Base-by-base conservation (phyloP, 2,888 invertebrate genomes). In the Tachina grossa region DNA sequence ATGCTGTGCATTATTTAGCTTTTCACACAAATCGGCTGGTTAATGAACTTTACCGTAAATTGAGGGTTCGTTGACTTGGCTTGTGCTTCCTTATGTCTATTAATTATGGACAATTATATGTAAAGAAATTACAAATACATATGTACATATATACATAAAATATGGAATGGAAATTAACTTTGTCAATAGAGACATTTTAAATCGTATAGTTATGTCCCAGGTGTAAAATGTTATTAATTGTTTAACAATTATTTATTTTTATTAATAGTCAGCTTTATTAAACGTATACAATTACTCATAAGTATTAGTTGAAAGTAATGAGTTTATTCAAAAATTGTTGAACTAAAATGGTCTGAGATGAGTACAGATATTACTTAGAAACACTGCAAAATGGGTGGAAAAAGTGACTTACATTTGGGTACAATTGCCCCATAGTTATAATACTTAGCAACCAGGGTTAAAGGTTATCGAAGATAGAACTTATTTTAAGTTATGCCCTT, bases 11-110 rank as follows among this genome's bases (percentile, higher is more conserved):
- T 49, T 49, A n/a, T 16, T n/a, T 49, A 8, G 13, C 22, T 22
- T 55, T 22, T 31, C 14, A 55, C 19, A 43, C 43, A 69, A 53
- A 19, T 55, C 55, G 4, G 10, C 13, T 55, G 72, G 47, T 57
- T 57, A 72, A 57, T 72, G 72, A 72, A 72, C 72, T 47, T 57
- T 45, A 72, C 22, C 22, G 47, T 57, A 31, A 31, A 1, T 9
- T 59, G 31, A 31, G 31, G 22, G 16, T 55, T 19, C 11, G 13
- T 55, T 16, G 57, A 22, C 22, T 47, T 1, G n/a, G 16, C 2
- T 9, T 14, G 16, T 65, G 45, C 11, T 16, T 63, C 43, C 16
- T 16, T 63, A 16, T 45, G 14, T 43, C 69, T n/a, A 43, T 55
- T 55, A 41, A 59, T 59, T 47, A 72, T 72, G 31, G 10, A 47